Evolutionary conservation across 2,113 vertebrate genomes (phyloP).

Genomic region (Psittacara wagleri): DNA sequence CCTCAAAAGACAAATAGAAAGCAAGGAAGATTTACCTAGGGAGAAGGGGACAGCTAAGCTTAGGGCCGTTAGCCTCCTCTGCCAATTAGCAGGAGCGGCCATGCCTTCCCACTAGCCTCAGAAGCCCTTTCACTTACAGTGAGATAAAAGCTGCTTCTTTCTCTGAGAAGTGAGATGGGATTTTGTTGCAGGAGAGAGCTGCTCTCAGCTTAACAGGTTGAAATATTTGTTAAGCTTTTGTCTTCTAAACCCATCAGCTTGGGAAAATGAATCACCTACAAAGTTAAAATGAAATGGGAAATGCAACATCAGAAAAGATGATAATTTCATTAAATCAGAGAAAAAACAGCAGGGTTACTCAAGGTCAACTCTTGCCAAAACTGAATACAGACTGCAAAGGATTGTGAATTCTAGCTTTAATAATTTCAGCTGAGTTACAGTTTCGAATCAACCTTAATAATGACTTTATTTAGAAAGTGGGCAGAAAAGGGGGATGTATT

Average conservation of each 20-base stretch:
- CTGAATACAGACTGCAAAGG: background rate
- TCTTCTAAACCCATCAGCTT: background rate
- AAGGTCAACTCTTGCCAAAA: background rate
- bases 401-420: background rate
- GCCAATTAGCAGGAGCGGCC: background rate
- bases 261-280: background rate
- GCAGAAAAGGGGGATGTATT: background rate
- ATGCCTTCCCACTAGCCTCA: background rate
- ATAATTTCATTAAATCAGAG: background rate
- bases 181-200: background rate
- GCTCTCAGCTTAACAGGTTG: background rate
- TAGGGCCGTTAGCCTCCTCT: background rate
- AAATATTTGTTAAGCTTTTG: background rate
- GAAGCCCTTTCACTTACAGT: background rate
- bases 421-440: background rate
- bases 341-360: background rate
- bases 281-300: background rate
- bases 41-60: background rate
- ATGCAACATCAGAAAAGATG: background rate
- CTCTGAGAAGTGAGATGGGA: background rate
- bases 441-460: background rate
- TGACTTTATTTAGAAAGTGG: background rate
- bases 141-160: background rate
- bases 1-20: background rate
- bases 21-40: background rate